These are phyloP conservation scores for Phalloptychus januarius DNA, from an alignment of 2,797 vertebrate genomes.

Conservation along the genomic window DNA sequence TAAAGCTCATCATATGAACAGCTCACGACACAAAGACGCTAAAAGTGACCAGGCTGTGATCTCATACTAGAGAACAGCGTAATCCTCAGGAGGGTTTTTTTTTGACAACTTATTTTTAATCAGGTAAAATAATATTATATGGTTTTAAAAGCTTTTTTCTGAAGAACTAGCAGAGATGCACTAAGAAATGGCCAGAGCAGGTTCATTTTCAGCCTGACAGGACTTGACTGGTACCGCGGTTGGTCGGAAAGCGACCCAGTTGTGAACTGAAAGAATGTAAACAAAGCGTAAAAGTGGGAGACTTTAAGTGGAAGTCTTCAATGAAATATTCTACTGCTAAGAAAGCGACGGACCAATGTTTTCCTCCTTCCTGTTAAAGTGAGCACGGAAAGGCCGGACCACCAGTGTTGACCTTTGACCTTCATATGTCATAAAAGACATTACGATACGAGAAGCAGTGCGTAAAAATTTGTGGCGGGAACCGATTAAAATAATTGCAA, in stretches of 20 bases:
- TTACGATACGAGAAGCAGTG: background rate
- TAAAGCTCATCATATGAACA: slow-evolving; percentile 30
- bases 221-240: background rate
- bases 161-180: background rate
- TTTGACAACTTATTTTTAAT: background rate
- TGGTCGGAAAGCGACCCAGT: background rate
- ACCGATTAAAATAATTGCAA: background rate
- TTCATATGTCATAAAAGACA: background rate
- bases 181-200: background rate
- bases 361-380: background rate
- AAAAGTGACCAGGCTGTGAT: slow-evolving; percentile 43
- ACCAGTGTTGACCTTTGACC: background rate
- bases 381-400: background rate
- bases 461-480: background rate
- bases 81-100: slow-evolving; percentile 6
- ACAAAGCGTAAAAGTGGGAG: background rate
- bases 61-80: slow-evolving; percentile 25
- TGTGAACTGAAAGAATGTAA: background rate
- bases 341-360: background rate
- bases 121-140: background rate
- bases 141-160: background rate
- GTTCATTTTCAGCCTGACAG: background rate
- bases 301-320: background rate
- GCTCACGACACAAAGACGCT: slow-evolving; percentile 30
- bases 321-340: background rate